phyloP scores from a whole-genome alignment of 2,113 vertebrate genomes.

The Picathartes gymnocephalus region DNA sequence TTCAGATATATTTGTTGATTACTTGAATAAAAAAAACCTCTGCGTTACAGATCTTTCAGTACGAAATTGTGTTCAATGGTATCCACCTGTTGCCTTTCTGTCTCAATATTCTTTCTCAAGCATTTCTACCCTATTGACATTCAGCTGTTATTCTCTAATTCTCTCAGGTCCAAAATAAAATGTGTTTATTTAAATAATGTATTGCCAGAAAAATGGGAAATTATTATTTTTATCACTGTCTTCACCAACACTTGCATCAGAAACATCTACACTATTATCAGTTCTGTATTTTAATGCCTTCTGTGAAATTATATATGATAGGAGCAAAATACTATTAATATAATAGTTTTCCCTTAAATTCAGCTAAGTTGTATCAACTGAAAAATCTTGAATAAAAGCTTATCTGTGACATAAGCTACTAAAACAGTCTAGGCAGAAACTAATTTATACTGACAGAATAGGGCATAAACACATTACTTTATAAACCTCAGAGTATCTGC shows the following conservation, averaged over 20 bases:
- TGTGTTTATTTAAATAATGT: not conserved
- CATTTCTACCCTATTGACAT: not conserved
- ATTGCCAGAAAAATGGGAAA: not conserved
- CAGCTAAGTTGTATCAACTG: not conserved
- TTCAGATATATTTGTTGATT: not conserved
- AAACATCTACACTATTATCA: not conserved
- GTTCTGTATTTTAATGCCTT: not conserved
- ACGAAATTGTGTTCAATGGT: not conserved
- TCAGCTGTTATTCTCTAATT: not conserved
- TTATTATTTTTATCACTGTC: not conserved
- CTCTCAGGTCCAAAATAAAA: not conserved
- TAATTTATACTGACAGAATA: not conserved
- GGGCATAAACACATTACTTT: not conserved
- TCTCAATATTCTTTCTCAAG: not conserved
- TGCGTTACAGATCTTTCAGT: not conserved
- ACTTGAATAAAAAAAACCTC: not conserved
- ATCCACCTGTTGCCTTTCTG: not conserved
- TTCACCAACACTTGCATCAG: not conserved
- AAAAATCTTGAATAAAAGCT: not conserved
- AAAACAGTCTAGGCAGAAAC: not conserved
- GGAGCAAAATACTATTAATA: not conserved
- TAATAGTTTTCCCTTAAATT: not conserved
- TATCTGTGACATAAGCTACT: not conserved
- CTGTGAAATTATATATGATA: not conserved
- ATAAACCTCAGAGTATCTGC: not conserved